phyloP scores from a whole-genome alignment of 1,140 invertebrate genomes.

The Batillaria attramentaria region DNA sequence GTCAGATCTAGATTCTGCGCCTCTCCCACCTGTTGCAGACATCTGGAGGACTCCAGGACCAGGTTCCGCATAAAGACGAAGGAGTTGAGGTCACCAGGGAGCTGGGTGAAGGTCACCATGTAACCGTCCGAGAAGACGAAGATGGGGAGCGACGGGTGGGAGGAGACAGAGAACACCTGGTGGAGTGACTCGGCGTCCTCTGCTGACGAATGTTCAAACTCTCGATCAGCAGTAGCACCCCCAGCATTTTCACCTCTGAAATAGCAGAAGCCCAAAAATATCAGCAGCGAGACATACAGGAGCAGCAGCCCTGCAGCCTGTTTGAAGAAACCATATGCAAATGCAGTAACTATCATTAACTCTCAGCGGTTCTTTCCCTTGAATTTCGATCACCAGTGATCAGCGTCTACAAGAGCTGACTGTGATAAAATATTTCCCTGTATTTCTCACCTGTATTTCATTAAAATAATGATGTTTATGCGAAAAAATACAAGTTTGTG shows the following conservation, averaged over 20 bases:
- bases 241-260: neutral
- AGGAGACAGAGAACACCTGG: slow-evolving; percentile 67
- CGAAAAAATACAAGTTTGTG: no score
- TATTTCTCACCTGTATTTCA: no score
- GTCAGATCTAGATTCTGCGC: slow-evolving; percentile 55
- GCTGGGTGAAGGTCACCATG: slow-evolving; percentile 64
- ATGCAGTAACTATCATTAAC: no score
- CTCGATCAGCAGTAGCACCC: slow-evolving; percentile 10
- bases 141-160: slow-evolving; percentile 67
- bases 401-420: no score
- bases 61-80: slow-evolving; percentile 60
- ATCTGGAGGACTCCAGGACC: slow-evolving; percentile 58
- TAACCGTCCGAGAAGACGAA: slow-evolving; percentile 71
- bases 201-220: slow-evolving; percentile 29
- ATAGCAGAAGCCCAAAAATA: no score
- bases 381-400: no score
- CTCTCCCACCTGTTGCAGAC: slow-evolving; percentile 50
- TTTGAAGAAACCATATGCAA: no score
- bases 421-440: no score
- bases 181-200: slow-evolving; percentile 48
- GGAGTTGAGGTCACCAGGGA: slow-evolving; percentile 55
- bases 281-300: no score
- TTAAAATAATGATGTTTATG: no score
- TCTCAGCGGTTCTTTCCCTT: no score
- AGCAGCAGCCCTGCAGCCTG: no score